Evolutionary conservation across 2,888 invertebrate genomes (phyloP).

Genomic region (Limnephilus lunatus): DNA sequence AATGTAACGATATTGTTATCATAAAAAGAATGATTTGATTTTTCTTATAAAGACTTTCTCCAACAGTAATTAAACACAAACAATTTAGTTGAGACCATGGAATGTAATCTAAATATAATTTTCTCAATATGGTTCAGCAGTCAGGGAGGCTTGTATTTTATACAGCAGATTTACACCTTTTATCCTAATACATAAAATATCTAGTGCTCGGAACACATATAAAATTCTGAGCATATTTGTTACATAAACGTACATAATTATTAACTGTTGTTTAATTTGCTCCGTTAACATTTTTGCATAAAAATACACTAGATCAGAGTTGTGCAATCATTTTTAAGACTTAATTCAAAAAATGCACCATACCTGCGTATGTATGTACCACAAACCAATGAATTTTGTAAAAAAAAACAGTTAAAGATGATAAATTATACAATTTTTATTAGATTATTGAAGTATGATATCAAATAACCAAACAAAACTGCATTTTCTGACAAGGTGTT

Average conservation of each 20-base stretch:
- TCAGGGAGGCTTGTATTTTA: neutral
- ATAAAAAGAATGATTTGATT: neutral
- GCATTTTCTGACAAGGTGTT: neutral
- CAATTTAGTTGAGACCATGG: neutral
- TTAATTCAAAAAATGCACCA: neutral
- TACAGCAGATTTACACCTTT: neutral
- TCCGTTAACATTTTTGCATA: neutral
- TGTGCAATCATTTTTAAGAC: neutral
- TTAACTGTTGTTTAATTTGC: neutral
- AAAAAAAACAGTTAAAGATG: too few relatives aligned
- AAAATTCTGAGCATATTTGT: neutral
- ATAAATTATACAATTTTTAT: neutral
- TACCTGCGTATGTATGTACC: neutral
- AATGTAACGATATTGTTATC: neutral
- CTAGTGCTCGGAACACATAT: neutral
- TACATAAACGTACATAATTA: neutral
- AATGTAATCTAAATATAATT: neutral
- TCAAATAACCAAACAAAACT: neutral
- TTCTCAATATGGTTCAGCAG: neutral
- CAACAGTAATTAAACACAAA: neutral
- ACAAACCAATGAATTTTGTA: neutral
- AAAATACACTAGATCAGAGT: neutral
- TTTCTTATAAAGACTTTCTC: neutral
- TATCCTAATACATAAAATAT: neutral
- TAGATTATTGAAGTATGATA: neutral